phyloP scores from a whole-genome alignment of 2,888 invertebrate species.

The Megamerina dolium region DNA sequence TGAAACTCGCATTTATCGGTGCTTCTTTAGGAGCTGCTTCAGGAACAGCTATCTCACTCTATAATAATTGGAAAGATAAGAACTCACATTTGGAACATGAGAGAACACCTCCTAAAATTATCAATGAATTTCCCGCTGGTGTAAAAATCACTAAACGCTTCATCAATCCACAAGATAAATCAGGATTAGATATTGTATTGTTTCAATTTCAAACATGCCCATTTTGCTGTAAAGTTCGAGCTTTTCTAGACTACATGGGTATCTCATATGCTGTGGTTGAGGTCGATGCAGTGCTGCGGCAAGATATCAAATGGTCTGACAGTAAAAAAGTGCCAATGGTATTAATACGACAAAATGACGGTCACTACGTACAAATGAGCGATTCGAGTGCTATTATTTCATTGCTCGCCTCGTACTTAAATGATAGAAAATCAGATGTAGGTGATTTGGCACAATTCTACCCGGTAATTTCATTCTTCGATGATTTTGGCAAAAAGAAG shows the following conservation, averaged over 20 bases:
- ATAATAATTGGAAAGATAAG: slow-evolving; percentile 31
- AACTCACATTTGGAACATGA: slow-evolving; percentile 47
- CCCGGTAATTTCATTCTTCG: slow-evolving; percentile 63
- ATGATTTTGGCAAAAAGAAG: slow-evolving; percentile 62
- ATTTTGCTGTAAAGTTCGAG: slow-evolving; percentile 88
- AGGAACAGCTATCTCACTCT: slow-evolving; percentile 53
- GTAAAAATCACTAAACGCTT: slow-evolving; percentile 58
- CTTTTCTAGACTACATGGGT: slow-evolving; percentile 86
- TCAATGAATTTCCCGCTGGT: slow-evolving; percentile 49
- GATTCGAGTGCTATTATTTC: slow-evolving; percentile 95
- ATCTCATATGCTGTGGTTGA: slow-evolving; percentile 93
- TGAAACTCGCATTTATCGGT: slow-evolving; percentile 56
- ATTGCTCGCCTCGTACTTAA: slow-evolving; percentile 69
- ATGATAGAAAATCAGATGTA: slow-evolving; percentile 56
- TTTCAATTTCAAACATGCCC: slow-evolving; percentile 98
- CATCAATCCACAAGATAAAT: slow-evolving; percentile 58
- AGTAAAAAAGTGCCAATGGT: slow-evolving; percentile 95
- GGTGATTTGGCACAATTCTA: slow-evolving; percentile 70
- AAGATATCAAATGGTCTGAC: slow-evolving; percentile 86
- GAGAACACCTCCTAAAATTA: slow-evolving; percentile 35
- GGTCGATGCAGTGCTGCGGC: slow-evolving; percentile 90
- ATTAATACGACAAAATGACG: slow-evolving; percentile 65
- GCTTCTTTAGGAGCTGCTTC: slow-evolving; percentile 55
- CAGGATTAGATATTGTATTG: slow-evolving; percentile 72
- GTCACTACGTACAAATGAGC: slow-evolving; percentile 74